Evolutionary conservation across 30 jellyfish, hydroid and myxozoan species (phyloP).

Genomic region (Euphysa ruthae): DNA sequence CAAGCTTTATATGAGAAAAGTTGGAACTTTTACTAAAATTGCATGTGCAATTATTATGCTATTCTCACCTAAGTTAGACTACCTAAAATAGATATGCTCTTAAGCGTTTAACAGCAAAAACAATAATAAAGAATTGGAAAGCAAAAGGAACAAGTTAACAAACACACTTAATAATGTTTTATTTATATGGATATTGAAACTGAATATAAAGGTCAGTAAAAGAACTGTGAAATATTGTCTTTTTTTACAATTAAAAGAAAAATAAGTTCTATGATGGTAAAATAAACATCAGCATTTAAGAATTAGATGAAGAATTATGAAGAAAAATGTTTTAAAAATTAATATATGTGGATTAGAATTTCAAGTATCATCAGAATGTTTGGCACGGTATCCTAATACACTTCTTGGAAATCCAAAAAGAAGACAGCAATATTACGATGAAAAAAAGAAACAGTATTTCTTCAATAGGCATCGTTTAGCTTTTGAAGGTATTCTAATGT

Average conservation of each 20-base stretch:
- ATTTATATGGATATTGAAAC: too few species aligned
- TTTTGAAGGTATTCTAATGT: slow-evolving; percentile 56
- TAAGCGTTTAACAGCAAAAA: too few species aligned
- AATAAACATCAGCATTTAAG: background rate
- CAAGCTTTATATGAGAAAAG: too few species aligned
- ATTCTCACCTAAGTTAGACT: too few species aligned
- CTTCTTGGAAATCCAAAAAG: slow-evolving; percentile 56
- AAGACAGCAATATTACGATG: slow-evolving; percentile 45
- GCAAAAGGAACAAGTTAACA: too few species aligned
- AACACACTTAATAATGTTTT: too few species aligned
- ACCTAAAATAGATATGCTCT: too few species aligned
- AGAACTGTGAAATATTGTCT: background rate
- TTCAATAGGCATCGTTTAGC: slow-evolving; percentile 80
- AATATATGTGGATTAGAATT: slow-evolving; percentile 57
- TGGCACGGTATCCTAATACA: slow-evolving; percentile 52
- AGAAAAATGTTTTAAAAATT: too few species aligned
- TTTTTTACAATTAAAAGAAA: background rate
- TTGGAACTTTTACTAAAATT: too few species aligned
- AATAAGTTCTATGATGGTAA: background rate
- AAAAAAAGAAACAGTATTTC: slow-evolving; percentile 22
- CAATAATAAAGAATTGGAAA: too few species aligned
- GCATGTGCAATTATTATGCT: too few species aligned
- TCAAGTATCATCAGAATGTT: slow-evolving; percentile 32
- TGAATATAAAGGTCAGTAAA: too few species aligned
- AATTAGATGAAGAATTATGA: background rate